These are phyloP conservation scores for Temnothorax ravouxi DNA, from an alignment of 2,888 invertebrate species.

Conservation along the genomic window DNA sequence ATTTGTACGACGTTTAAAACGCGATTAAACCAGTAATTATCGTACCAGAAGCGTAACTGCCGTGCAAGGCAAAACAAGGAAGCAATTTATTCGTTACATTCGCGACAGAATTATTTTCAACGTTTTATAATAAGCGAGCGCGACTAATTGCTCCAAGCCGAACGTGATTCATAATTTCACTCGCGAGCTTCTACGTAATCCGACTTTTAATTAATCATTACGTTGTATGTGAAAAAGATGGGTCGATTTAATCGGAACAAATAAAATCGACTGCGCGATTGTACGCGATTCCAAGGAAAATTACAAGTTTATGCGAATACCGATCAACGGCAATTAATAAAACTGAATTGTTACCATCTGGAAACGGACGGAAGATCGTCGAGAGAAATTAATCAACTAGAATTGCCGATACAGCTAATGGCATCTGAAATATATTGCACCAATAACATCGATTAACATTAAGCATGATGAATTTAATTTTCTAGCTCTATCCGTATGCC, in stretches of 20 bases:
- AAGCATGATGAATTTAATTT: slow-evolving; percentile 12
- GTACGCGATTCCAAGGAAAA: neutral
- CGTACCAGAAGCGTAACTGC: neutral
- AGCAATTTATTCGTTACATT: slow-evolving; percentile 38
- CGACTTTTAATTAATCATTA: slow-evolving; percentile 12
- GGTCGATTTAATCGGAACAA: neutral
- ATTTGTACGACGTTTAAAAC: slow-evolving; percentile 24
- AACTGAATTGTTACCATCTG: neutral
- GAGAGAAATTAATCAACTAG: neutral
- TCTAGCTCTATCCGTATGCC: neutral
- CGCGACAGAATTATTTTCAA: slow-evolving; percentile 33
- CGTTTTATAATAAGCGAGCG: slow-evolving; percentile 34
- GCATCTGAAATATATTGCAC: neutral
- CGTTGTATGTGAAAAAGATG: neutral
- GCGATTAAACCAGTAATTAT: slow-evolving; percentile 18
- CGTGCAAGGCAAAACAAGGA: slow-evolving; percentile 31
- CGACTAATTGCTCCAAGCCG: slow-evolving; percentile 11
- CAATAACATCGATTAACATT: slow-evolving; percentile 23
- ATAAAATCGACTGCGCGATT: neutral
- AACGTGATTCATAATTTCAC: slow-evolving; percentile 6
- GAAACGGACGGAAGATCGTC: neutral
- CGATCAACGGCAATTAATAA: neutral
- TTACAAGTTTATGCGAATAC: neutral
- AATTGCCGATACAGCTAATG: slow-evolving; percentile 2
- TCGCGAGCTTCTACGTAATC: neutral